Base-by-base conservation (phyloP, 2,797 vertebrate species). In the Podarcis siculus region DNA sequence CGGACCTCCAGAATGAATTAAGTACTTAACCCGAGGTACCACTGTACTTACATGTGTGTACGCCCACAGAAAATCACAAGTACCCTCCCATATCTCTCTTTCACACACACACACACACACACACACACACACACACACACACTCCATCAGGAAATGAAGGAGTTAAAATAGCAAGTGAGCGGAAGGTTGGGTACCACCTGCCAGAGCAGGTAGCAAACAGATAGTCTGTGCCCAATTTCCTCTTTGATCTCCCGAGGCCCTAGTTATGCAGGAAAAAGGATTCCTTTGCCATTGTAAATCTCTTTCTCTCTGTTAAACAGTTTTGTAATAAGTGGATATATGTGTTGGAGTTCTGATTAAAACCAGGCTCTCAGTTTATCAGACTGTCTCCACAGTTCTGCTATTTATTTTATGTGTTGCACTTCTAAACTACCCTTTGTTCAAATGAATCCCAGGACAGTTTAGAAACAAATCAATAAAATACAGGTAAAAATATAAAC, bases 141-240 rank as follows among this genome's bases (percentile, higher is more conserved):
- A 49, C 79, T 83, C 19, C 0, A 0, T 55, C 42, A 86, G 89
- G 91, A 88, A 79, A 86, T 0, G 90, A 95, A 81, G 21, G 94
- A 84, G 95, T 96, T 97, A 97, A 64, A 64, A 96, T 25, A 90
- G 32, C 67, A 82, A 86, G 58, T 55, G 35, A 83, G 35, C 12
- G 45, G 61, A 82, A 90, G 87, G 81, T 77, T 91, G 72, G 0
- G 6, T 83, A 83, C 78, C 94, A 94, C 93, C 92, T 90, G 89
- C 94, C 87, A 92, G 86, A 91, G 87, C 92, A 96, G 89, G 94
- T 93, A 92, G 89, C 90, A 89, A 88, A 90, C 78, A 95, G 89
- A 93, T 85, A 72, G 66, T 76, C 90, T 80, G 91, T 90, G 84
- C 80, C 75, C 72, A 0, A 2, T 0, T 85, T 92, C 80, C 77